Conservation (phyloP, 1,140 invertebrate genomes). For the Hirudo medicinalis region DNA sequence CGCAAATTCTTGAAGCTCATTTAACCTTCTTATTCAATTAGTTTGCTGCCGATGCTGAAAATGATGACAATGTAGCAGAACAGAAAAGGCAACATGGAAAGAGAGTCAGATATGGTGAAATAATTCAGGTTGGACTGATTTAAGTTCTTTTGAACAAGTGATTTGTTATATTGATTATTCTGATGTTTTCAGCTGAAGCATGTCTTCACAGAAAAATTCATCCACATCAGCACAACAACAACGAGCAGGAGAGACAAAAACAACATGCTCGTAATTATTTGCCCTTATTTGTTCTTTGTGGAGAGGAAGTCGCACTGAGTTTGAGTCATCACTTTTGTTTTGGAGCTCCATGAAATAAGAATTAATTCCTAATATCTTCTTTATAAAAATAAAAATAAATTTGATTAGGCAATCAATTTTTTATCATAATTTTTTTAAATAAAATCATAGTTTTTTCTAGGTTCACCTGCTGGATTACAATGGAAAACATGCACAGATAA, state of each 20-base stretch:
- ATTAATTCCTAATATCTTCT: not conserved
- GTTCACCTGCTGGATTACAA: conserved; percentile 36
- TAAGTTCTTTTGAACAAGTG: conserved; percentile 8
- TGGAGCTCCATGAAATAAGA: not conserved
- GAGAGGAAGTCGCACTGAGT: not conserved
- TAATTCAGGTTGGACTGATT: conserved; percentile 24
- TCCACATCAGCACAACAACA: conserved; percentile 41
- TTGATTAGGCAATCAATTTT: too few relatives aligned
- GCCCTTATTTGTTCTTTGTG: not conserved
- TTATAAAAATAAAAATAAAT: not conserved
- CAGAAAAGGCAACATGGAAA: conserved; percentile 25
- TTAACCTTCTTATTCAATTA: conserved; percentile 8
- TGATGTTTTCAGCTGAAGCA: conserved; percentile 33
- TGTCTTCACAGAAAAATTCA: conserved; percentile 37
- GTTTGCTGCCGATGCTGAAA: conserved; percentile 24
- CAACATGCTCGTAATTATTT: conserved; percentile 38
- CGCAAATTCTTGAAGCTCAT: not conserved
- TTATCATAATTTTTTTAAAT: conserved; percentile 19
- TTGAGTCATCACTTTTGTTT: not conserved
- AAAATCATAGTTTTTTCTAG: conserved; percentile 25
- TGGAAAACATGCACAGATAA: conserved; percentile 39
- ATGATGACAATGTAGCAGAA: conserved; percentile 25
- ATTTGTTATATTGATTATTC: not conserved
- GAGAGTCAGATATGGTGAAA: conserved; percentile 24
- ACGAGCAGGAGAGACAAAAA: conserved; percentile 42